A percentile compares a stretch with the other conserved stretches of the same genome.
Conservation (phyloP, 1,140 invertebrate species). For the Acyrthosiphon pisum region DNA sequence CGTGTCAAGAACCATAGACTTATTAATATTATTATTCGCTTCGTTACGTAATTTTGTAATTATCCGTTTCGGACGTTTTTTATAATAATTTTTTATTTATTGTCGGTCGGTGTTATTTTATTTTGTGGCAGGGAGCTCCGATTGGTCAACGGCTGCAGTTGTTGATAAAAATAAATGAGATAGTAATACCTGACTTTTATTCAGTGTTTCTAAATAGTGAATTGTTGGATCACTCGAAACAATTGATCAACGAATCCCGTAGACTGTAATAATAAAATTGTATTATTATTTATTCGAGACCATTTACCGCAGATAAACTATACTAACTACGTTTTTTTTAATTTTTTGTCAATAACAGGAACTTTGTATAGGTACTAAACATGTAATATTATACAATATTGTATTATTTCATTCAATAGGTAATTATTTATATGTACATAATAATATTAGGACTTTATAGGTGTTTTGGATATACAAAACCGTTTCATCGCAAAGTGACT, state of each 20-base stretch:
- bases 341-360: neutral
- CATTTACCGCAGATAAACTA: neutral
- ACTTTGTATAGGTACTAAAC: neutral
- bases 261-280: neutral
- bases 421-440: neutral
- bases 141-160: neutral
- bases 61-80: too few relatives aligned
- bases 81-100: too few relatives aligned
- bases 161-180: neutral
- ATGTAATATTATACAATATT: neutral
- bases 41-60: too few relatives aligned
- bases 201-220: neutral
- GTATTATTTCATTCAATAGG: neutral
- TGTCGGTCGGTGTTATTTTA: neutral
- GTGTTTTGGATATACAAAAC: neutral
- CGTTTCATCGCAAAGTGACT: neutral
- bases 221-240: neutral
- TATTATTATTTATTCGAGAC: neutral
- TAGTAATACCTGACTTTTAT: neutral
- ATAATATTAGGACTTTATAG: neutral
- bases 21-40: too few relatives aligned
- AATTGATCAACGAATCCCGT: neutral
- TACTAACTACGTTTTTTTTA: neutral
- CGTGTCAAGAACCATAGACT: too few relatives aligned
- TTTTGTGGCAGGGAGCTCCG: neutral